Evolutionary conservation across 2,113 vertebrate species (phyloP), one percentile per base, ranked within the genome.

Genomic region (Myocastor coypus): DNA sequence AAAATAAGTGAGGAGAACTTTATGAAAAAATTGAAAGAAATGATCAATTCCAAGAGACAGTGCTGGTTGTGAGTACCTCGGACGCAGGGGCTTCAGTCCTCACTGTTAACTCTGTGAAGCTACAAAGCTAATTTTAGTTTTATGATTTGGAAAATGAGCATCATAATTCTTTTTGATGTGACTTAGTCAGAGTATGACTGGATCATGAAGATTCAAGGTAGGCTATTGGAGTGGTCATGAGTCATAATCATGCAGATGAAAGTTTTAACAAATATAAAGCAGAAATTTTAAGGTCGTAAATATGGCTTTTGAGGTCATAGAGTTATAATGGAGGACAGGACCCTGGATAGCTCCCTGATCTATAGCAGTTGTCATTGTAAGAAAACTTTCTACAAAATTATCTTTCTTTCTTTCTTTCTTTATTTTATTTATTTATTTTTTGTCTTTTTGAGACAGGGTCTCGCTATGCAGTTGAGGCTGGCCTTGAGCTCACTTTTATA

Each of bases 81-180:
- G 55, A 83, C 64, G 30, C 32, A 52, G 69, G 22, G 30, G 86
- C 91, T 95, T 89, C 66, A 68, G 69, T 92, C 61, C 73, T 93
- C 12, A 57, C 78, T 81, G 82, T 81, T 78, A 90, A 71, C 55
- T 95, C 50, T 83, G n/a, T 92, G 84, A 94, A 85, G 3, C 42
- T 84, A 83, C 52, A 83, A 63, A 87, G 84, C 55, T 82, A 83
- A 93, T 92, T 97, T 95, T 66, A 90, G 87, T 82, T 95, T 94
- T 89, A 93, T 73, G 75, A 82, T 93, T 96, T 97, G 83, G 94
- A 94, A 96, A 96, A 94, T 85, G 61, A 92, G 46, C 55, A 9
- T 73, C n/a, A 73, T 95, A 85, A 88, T 93, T 95, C 89, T 96
- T 97, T 66, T 63, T 94, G 89, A 82, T 90, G 37, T 90, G 82